Percentiles rank a stretch among this genome's conserved stretches.
Evolutionary conservation across 2,113 vertebrate species (phyloP).

Genomic region (Caloenas nicobarica): DNA sequence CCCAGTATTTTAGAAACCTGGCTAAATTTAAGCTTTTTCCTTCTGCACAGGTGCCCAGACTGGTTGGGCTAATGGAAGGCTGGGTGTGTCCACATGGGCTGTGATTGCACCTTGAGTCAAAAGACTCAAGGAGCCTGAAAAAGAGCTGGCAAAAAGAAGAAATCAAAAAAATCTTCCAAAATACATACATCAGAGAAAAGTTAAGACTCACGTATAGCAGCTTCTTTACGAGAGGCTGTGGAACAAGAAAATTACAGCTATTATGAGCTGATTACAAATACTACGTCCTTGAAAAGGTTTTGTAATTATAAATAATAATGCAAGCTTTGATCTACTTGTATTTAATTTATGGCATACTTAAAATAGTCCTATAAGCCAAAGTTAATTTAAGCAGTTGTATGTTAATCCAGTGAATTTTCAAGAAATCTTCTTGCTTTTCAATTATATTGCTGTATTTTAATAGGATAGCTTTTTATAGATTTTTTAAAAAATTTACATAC

Average conservation of each 20-base stretch:
- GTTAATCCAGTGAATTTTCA: conserved; percentile 16
- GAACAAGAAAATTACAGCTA: neutral
- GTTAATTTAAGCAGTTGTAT: conserved; percentile 37
- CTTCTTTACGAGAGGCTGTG: neutral
- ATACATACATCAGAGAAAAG: neutral
- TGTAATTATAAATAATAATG: neutral
- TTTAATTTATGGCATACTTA: conserved; percentile 7
- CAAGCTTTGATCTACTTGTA: conserved; percentile 12
- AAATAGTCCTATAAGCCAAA: neutral
- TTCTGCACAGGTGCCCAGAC: neutral
- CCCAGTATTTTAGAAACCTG: neutral
- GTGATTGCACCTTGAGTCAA: neutral
- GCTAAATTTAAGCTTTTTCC: neutral
- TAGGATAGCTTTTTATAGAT: neutral
- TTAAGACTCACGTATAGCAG: neutral
- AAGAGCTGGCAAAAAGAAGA: neutral
- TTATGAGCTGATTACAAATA: neutral
- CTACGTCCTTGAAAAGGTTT: neutral
- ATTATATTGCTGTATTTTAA: neutral
- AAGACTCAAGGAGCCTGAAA: neutral
- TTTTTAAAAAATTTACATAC: neutral
- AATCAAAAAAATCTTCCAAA: neutral
- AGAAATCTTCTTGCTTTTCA: neutral
- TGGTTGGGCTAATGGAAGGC: neutral
- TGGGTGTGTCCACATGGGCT: neutral